A percentile compares a stretch with the other conserved stretches of the same genome.
These are phyloP conservation scores for Pseudorhiza aurosa DNA, from an alignment of 30 jellyfish, hydroid and myxozoan genomes.

Conservation along the genomic window DNA sequence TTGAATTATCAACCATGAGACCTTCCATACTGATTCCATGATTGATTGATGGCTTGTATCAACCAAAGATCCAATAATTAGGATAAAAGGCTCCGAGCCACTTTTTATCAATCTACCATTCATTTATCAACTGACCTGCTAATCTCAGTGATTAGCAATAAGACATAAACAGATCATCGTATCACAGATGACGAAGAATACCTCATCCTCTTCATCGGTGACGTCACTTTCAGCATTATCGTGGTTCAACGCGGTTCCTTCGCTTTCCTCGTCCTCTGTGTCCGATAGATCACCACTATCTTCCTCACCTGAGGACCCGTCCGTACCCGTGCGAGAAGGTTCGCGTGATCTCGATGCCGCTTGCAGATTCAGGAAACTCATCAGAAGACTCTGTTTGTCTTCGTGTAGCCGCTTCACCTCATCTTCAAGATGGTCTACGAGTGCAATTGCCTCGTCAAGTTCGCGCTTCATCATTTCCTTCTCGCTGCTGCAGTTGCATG, in stretches of 20 bases:
- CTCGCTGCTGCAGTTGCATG: slow-evolving; percentile 89
- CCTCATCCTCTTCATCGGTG: slow-evolving; percentile 71
- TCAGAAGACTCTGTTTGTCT: slow-evolving; percentile 93
- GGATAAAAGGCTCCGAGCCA: too few relatives aligned
- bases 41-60: too few relatives aligned
- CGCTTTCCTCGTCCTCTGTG: slow-evolving; percentile 70
- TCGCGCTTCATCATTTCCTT: slow-evolving; percentile 80
- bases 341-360: slow-evolving; percentile 96
- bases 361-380: slow-evolving; percentile 95
- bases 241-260: not conserved
- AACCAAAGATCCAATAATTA: too few relatives aligned
- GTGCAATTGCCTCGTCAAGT: slow-evolving; percentile 68
- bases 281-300: slow-evolving; percentile 79
- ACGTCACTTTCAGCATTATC: slow-evolving; percentile 39
- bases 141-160: too few relatives aligned
- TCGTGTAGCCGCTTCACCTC: slow-evolving; percentile 95
- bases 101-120: too few relatives aligned
- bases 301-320: slow-evolving; percentile 81
- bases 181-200: too few relatives aligned
- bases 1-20: too few relatives aligned
- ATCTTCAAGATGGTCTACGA: slow-evolving; percentile 79
- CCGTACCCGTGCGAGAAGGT: slow-evolving; percentile 80
- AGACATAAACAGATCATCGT: too few relatives aligned
- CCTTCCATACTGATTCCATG: too few relatives aligned
- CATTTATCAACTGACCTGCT: too few relatives aligned